Conservation (phyloP, 2,888 invertebrate species). For the Taphrorychus bicolor region DNA sequence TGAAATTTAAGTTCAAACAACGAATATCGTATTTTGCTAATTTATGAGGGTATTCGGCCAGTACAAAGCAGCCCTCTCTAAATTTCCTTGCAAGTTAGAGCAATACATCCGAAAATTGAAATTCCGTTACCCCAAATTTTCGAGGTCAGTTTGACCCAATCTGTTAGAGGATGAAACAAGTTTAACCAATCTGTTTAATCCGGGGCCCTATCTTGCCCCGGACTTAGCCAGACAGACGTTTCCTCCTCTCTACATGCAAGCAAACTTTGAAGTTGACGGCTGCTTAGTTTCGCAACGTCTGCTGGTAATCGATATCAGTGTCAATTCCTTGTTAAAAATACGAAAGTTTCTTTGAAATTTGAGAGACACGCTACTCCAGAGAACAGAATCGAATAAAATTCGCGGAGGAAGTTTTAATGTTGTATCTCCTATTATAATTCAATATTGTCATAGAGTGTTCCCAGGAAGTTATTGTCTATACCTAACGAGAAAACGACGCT, state of each 20-base stretch:
- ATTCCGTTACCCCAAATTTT: slow-evolving; percentile 13
- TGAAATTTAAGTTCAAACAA: too few relatives aligned
- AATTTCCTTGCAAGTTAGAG: neutral
- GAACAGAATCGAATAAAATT: neutral
- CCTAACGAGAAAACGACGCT: slow-evolving; percentile 1
- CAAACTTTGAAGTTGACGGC: neutral
- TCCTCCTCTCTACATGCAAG: neutral
- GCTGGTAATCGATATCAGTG: neutral
- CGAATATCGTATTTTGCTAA: too few relatives aligned
- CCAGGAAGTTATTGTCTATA: neutral
- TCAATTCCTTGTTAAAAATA: neutral
- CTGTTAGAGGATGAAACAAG: slow-evolving; percentile 24
- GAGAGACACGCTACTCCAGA: neutral
- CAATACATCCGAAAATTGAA: slow-evolving; percentile 6
- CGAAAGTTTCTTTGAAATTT: too few relatives aligned
- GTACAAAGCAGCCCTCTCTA: neutral
- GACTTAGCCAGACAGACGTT: slow-evolving; percentile 15
- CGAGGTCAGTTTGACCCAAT: slow-evolving; percentile 18
- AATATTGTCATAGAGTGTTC: slow-evolving; percentile 2
- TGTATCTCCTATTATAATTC: neutral
- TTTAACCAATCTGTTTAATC: slow-evolving; percentile 26
- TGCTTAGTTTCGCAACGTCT: neutral
- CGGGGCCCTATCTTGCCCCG: slow-evolving; percentile 21
- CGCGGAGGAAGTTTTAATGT: neutral
- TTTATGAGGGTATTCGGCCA: too few relatives aligned